Percentiles rank a stretch among this genome's conserved stretches.
Evolutionary conservation across 2,888 invertebrate genomes (phyloP).

Genomic region (Cerastis rubricosa): DNA sequence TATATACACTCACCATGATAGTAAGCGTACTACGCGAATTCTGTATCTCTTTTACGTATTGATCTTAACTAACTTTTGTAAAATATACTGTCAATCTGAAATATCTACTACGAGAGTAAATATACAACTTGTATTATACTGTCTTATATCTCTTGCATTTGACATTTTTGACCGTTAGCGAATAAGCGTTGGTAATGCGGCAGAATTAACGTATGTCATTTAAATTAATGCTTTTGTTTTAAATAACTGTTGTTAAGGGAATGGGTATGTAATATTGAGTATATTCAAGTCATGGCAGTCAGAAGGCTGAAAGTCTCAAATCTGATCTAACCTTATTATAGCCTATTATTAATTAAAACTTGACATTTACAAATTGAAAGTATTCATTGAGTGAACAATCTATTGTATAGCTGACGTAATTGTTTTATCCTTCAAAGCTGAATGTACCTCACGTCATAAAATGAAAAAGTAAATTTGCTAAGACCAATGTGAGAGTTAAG

Average conservation of each 20-base stretch:
- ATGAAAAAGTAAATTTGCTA: background rate
- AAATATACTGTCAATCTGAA: background rate
- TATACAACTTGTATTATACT: background rate
- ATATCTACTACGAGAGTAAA: background rate
- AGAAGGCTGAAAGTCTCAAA: constrained; percentile 31
- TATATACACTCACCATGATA: constrained; percentile 2
- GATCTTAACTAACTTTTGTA: constrained; percentile 3
- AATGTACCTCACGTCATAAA: background rate
- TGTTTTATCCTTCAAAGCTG: background rate
- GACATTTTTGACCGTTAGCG: background rate
- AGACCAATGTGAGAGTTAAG: background rate
- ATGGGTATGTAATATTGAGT: constrained; percentile 5
- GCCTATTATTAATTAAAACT: constrained; percentile 3
- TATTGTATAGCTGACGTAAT: background rate
- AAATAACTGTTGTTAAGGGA: background rate
- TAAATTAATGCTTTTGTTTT: constrained; percentile 33
- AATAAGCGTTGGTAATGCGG: background rate
- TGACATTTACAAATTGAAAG: background rate
- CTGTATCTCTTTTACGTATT: background rate
- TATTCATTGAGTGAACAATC: background rate
- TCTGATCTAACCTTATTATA: constrained; percentile 36
- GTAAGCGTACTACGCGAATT: constrained; percentile 21
- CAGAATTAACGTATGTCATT: constrained; percentile 12
- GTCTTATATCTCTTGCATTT: constrained; percentile 1
- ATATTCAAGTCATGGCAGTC: constrained; percentile 29